phyloP scores from a whole-genome alignment of 2,888 invertebrate genomes.

The Papilio demoleus region DNA sequence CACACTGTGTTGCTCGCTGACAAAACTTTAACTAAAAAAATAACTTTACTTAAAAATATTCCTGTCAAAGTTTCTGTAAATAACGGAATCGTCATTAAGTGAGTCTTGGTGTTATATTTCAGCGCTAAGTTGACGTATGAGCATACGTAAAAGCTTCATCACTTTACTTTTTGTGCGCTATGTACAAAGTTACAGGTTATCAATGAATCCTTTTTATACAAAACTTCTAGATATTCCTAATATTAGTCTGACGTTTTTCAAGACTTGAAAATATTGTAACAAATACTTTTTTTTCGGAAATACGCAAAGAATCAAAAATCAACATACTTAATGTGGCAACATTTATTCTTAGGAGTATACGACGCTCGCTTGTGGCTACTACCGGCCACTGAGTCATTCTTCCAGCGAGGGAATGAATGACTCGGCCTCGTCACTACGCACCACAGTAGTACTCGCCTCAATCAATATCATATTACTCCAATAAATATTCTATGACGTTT shows the following conservation, averaged over 20 bases:
- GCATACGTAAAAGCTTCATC: not conserved
- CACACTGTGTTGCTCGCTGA: slow-evolving; percentile 43
- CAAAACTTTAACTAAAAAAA: slow-evolving; percentile 24
- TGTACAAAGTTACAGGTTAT: not conserved
- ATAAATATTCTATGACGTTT: slow-evolving; percentile 31
- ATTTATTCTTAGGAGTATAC: slow-evolving; percentile 7
- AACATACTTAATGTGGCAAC: slow-evolving; percentile 20
- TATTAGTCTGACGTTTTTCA: no score
- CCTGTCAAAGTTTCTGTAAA: not conserved
- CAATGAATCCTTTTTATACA: not conserved
- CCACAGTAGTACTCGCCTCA: not conserved
- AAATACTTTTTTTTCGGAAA: not conserved
- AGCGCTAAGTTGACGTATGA: no score
- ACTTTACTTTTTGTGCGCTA: not conserved
- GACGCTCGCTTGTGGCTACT: not conserved
- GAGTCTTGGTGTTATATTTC: no score
- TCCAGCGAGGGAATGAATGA: slow-evolving; percentile 33
- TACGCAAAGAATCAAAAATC: not conserved
- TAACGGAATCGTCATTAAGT: no score
- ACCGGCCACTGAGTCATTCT: slow-evolving; percentile 36
- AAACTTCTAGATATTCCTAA: not conserved
- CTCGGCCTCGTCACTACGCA: slow-evolving; percentile 3
- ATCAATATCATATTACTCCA: slow-evolving; percentile 29
- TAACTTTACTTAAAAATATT: not conserved
- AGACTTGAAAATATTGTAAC: no score